A percentile compares a stretch with the other conserved stretches of the same genome.
Conservation (phyloP, 2,113 vertebrate species). For the Sprattus sprattus region DNA sequence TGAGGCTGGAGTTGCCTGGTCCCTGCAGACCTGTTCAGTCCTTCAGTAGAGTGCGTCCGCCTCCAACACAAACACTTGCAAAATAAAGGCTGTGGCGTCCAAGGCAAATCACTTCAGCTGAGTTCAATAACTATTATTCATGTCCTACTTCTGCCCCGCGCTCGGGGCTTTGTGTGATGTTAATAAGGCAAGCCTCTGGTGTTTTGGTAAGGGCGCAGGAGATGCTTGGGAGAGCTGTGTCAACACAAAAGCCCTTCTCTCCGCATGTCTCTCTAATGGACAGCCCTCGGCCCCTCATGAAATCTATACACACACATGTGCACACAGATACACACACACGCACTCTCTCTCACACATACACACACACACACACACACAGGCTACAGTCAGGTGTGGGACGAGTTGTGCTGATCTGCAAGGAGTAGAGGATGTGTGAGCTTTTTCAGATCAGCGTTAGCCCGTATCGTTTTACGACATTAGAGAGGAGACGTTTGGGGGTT, state of each 20-base stretch:
- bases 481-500: neutral
- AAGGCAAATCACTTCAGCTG: conserved; percentile 77
- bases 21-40: conserved; percentile 69
- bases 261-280: conserved; percentile 51
- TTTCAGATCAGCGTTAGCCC: neutral
- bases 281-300: conserved; percentile 21
- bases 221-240: conserved; percentile 50
- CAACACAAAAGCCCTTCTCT: conserved; percentile 48
- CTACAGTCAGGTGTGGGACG: neutral
- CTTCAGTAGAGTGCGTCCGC: conserved; percentile 66
- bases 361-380: neutral
- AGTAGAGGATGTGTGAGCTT: neutral
- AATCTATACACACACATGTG: conserved; percentile 22
- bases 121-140: conserved; percentile 74
- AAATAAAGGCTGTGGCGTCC: conserved; percentile 74
- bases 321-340: neutral
- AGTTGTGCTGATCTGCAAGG: neutral
- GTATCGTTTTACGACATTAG: conserved; percentile 6
- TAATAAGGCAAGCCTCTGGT: conserved; percentile 61
- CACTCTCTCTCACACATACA: neutral
- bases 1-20: conserved; percentile 26
- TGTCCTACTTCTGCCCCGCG: conserved; percentile 56
- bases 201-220: conserved; percentile 50
- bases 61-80: conserved; percentile 79
- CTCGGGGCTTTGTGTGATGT: conserved; percentile 65